Percentiles rank a stretch among this genome's conserved stretches.
Conservation (phyloP, 2,888 invertebrate genomes). For the Drosophila pseudotakahashii region DNA sequence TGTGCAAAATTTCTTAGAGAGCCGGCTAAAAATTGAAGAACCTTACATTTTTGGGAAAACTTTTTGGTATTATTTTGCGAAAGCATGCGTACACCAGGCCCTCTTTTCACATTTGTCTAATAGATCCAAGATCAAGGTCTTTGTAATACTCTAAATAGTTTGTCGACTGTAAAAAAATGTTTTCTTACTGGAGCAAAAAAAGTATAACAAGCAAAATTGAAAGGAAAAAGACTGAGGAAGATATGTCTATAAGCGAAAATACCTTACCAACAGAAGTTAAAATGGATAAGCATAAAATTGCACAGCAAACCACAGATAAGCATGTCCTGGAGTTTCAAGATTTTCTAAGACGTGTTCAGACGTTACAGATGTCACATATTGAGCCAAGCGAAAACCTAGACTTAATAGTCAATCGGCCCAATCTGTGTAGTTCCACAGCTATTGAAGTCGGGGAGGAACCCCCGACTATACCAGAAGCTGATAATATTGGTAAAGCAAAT, state of each 20-base stretch:
- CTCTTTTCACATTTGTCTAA: conserved; percentile 41
- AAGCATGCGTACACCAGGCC: conserved; percentile 24
- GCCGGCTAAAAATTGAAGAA: background rate
- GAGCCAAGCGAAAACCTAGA: conserved; percentile 1
- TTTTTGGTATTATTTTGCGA: conserved; percentile 6
- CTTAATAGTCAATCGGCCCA: background rate
- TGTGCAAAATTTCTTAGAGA: background rate
- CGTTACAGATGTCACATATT: conserved; percentile 70
- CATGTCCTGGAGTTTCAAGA: conserved; percentile 75
- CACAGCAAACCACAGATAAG: conserved; percentile 30
- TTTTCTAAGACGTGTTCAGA: conserved; percentile 73
- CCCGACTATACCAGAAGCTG: conserved; percentile 59
- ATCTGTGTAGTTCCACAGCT: background rate
- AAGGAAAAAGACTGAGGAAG: background rate
- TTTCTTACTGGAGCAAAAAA: conserved; percentile 65
- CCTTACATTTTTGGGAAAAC: conserved; percentile 5
- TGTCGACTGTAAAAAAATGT: conserved; percentile 51
- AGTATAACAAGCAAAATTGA: conserved; percentile 14
- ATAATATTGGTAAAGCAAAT: conserved; percentile 27
- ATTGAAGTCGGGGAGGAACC: conserved; percentile 80
- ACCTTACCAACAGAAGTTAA: conserved; percentile 1
- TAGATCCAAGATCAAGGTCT: conserved; percentile 60
- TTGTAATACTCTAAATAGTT: conserved; percentile 14
- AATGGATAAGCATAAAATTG: conserved; percentile 7
- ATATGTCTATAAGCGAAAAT: background rate